Percentiles rank a stretch among this genome's conserved stretches.
Evolutionary conservation across 2,113 vertebrate species (phyloP).

Genomic region (Chaenocephalus aceratus): DNA sequence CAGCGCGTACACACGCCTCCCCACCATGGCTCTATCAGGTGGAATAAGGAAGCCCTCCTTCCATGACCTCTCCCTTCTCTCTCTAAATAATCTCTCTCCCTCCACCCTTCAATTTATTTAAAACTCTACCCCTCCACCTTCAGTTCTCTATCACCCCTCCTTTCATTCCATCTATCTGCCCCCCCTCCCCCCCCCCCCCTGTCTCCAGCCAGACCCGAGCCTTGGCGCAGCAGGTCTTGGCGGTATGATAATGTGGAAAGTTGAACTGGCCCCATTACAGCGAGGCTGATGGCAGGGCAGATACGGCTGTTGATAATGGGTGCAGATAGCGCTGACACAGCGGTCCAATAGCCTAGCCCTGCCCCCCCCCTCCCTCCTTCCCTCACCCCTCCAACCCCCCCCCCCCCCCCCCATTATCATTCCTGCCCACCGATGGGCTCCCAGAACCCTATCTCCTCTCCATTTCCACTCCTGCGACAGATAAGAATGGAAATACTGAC

Average conservation of each 20-base stretch:
- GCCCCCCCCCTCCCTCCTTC: conserved; percentile 52
- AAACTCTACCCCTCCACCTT: conserved; percentile 47
- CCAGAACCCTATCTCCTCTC: conserved; percentile 97
- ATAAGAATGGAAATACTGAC: conserved; percentile 99
- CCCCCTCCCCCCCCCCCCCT: conserved; percentile 39
- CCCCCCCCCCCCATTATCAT: conserved; percentile 92
- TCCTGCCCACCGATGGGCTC: conserved; percentile 96
- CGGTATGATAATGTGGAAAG: conserved; percentile 99
- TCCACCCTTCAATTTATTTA: neutral
- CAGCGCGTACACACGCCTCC: conserved; percentile 40
- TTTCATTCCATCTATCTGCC: conserved; percentile 56
- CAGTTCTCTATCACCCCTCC: conserved; percentile 67
- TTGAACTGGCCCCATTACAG: conserved; percentile 99
- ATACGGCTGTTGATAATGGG: conserved; percentile 97
- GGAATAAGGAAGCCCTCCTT: conserved; percentile 13
- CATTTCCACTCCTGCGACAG: conserved; percentile 99
- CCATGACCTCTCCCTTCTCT: neutral
- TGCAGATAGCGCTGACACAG: conserved; percentile 92
- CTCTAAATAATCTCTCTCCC: conserved; percentile 36
- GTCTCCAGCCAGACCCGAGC: conserved; percentile 88
- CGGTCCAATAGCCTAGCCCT: conserved; percentile 93
- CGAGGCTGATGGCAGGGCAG: conserved; percentile 92
- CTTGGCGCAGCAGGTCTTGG: conserved; percentile 93
- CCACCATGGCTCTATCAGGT: conserved; percentile 28
- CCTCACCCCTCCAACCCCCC: conserved; percentile 75